Conservation (phyloP, 2,797 vertebrate species). For the Myripristis murdjan region DNA sequence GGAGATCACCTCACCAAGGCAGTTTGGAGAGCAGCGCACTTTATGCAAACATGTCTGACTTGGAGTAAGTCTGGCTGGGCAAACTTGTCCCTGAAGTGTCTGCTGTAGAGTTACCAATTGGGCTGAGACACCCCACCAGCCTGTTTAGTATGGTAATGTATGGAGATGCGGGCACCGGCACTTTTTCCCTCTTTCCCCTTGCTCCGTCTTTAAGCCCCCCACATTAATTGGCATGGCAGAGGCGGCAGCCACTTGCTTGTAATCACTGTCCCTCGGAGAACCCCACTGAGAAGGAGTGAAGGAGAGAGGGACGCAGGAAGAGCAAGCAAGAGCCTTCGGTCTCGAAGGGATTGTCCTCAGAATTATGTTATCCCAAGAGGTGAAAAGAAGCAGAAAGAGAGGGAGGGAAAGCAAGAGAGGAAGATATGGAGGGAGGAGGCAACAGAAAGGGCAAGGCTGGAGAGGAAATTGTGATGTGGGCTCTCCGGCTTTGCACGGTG, state of each 20-base stretch:
- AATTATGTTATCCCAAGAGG: slow-evolving; percentile 71
- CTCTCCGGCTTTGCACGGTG: slow-evolving; percentile 3
- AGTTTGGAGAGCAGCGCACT: slow-evolving; percentile 50
- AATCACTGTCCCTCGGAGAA: slow-evolving; percentile 82
- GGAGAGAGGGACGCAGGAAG: slow-evolving; percentile 43
- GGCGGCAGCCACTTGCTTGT: slow-evolving; percentile 75
- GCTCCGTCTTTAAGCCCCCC: slow-evolving; percentile 70
- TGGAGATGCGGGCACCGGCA: slow-evolving; percentile 72
- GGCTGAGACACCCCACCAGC: slow-evolving; percentile 58
- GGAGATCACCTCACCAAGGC: slow-evolving; percentile 57
- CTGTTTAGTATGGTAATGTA: slow-evolving; percentile 85
- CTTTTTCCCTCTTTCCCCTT: slow-evolving; percentile 57
- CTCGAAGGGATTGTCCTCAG: slow-evolving; percentile 62
- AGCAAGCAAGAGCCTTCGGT: slow-evolving; percentile 56
- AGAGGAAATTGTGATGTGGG: slow-evolving; percentile 61
- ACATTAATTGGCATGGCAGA: slow-evolving; percentile 82
- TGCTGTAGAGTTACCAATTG: slow-evolving; percentile 68
- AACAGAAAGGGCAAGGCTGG: slow-evolving; percentile 29
- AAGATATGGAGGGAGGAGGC: slow-evolving; percentile 34
- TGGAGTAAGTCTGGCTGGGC: slow-evolving; percentile 47
- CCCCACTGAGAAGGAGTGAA: slow-evolving; percentile 62
- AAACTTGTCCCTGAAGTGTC: slow-evolving; percentile 77
- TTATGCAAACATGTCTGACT: slow-evolving; percentile 74
- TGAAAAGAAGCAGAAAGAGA: slow-evolving; percentile 48
- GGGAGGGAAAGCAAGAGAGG: slow-evolving; percentile 33